Evolutionary conservation across 2,797 vertebrate genomes (phyloP).

Genomic region (Ceryle rudis): DNA sequence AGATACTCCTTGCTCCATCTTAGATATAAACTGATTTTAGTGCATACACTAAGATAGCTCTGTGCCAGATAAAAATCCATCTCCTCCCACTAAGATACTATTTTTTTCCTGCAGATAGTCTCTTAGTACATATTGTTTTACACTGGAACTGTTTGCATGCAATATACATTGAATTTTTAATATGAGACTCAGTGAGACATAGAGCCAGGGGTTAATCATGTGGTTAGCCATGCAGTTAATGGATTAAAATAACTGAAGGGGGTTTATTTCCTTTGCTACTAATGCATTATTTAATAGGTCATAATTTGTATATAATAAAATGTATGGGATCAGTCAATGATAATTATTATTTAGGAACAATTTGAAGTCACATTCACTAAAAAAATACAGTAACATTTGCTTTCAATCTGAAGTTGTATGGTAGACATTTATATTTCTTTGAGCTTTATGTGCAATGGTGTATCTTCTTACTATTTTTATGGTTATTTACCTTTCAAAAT

Average conservation of each 20-base stretch:
- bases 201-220: slow-evolving; percentile 11
- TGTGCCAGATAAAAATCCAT: not conserved
- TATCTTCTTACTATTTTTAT: slow-evolving; percentile 17
- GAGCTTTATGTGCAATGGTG: not conserved
- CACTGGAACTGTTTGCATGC: not conserved
- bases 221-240: not conserved
- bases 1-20: not conserved
- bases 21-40: not conserved
- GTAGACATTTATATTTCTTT: not conserved
- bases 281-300: slow-evolving; percentile 28
- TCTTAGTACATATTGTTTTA: slow-evolving; percentile 6
- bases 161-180: not conserved
- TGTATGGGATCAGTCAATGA: not conserved
- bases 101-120: not conserved
- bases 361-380: not conserved
- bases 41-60: not conserved
- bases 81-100: not conserved
- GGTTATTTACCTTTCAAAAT: slow-evolving; percentile 2
- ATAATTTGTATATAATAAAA: slow-evolving; percentile 38
- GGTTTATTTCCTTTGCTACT: slow-evolving; percentile 24
- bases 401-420: not conserved
- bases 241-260: slow-evolving; percentile 7
- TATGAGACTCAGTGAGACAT: not conserved
- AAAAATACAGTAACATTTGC: not conserved
- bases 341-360: not conserved